These are phyloP conservation scores for Octomys mimax DNA, from an alignment of 2,797 vertebrate genomes.

Conservation along the genomic window DNA sequence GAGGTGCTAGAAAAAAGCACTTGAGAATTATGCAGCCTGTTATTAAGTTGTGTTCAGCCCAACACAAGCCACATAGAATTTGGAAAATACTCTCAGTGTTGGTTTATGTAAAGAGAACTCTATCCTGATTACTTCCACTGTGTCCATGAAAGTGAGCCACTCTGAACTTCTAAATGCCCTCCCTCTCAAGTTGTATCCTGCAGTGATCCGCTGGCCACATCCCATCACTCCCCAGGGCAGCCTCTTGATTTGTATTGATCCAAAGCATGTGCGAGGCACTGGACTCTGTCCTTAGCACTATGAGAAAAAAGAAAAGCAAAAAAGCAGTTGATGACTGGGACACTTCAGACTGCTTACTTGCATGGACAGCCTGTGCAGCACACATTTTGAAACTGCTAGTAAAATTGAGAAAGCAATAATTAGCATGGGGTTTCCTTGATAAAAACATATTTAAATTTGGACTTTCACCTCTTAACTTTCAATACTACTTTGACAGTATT, in stretches of 20 bases:
- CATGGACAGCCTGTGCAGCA: background rate
- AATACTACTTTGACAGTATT: background rate
- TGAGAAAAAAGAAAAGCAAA: background rate
- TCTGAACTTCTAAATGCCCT: background rate
- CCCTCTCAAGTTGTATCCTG: background rate
- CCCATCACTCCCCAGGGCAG: background rate
- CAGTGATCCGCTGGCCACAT: background rate
- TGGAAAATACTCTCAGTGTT: background rate
- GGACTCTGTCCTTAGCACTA: background rate
- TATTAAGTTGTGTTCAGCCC: background rate
- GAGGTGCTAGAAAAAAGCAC: background rate
- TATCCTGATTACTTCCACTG: background rate
- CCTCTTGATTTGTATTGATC: background rate
- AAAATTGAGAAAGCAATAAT: background rate
- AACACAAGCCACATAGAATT: background rate
- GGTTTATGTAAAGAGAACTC: background rate
- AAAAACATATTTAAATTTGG: background rate
- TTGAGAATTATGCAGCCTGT: background rate
- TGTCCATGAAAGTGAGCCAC: background rate
- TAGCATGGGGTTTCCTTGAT: background rate
- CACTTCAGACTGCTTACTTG: background rate
- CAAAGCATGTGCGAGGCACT: background rate
- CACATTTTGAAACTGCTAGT: background rate
- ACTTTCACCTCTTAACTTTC: background rate
- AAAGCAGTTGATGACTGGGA: background rate